Base-by-base conservation (phyloP, 2,888 invertebrate genomes). In the Ornithoptera alexandrae region DNA sequence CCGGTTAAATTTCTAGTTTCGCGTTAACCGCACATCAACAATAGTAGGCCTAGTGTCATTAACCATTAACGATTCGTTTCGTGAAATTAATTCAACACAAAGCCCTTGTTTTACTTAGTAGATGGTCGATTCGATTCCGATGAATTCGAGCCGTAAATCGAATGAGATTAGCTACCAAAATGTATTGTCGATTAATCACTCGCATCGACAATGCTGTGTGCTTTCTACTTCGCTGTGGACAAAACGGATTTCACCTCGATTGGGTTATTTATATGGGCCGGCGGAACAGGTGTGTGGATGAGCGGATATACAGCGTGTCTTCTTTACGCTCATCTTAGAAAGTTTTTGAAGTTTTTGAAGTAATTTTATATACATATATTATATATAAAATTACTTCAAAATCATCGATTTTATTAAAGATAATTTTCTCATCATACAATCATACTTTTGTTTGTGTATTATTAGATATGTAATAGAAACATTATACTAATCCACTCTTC, bases 161-260 rank as follows among this genome's bases (percentile, higher is more conserved):
- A 84, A 84, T 83, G 75, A 81, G 81, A 79, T 80, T 81, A 79
- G 86, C 86, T 85, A 84, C 85, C 83, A 76, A 77, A 76, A 74
- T 72, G 74, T 70, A 73, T 74, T 74, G 76, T 78, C 80, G 79
- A 80, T 83, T 79, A 79, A 81, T 80, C 77, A 78, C 66, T 73
- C 69, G 71, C 61, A 71, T 72, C 74, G 65, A 74, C 74, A 74
- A 73, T 73, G 77, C 74, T 74, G 74, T 73, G 75, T 79, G 82
- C 84, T 88, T 85, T 88, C 86, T 83, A 82, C 73, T 74, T 15
- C 78, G 76, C 77, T 77, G 84, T 84, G 84, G 87, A 88, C 86
- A 90, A 86, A 88, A 84, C 82, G 84, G 84, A 90, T 90, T 89
- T 89, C 86, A 85, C 88, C 81, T 81, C 82, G 81, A 87, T 86